Base-by-base conservation (phyloP, 2,113 vertebrate genomes). In the Xiphophorus hellerii region DNA sequence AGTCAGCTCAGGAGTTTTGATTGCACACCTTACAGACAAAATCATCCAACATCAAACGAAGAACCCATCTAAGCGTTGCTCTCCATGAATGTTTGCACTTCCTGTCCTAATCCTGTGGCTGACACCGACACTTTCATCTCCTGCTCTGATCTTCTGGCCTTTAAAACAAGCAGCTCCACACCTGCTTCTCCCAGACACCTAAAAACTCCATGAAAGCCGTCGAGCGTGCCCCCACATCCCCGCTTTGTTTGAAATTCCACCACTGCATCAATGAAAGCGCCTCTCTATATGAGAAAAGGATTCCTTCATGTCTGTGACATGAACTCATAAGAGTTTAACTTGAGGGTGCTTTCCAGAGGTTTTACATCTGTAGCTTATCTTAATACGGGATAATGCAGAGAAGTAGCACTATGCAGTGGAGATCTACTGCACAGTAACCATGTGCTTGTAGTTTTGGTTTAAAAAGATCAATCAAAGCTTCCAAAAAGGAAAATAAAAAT, bases 221-320 rank as follows among this genome's bases (percentile, higher is more conserved):
- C 85, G 73, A 92, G 71, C 44, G 44, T 25, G 37, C 81, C 77
- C 87, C 84, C 76, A 77, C 83, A 72, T 80, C 73, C 62, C 71
- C 13, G 35, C 73, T 86, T 90, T 91, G 90, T 93, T 88, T 89
- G 63, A 71, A 80, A 90, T 89, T 90, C 89, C 85, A 71, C 62
- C 68, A 30, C 67, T 51, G 27, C n/a, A 60, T 5, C 4, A 25
- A 78, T 73, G 66, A 87, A 68, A 48, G 58, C 48, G 12, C 3
- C 62, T 20, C 20, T 39, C 66, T 42, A 25, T 31, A 51, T n/a
- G 15, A 66, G 68, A 10, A 60, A 22, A 35, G 6, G 30, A 31
- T 10, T 14, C 27, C 54, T 71, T 68, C 29, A 30, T 12, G 30
- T 73, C 17, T 66, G 66, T 22, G 62, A 30, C 54, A 2, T 9